Percentiles rank a stretch among this genome's conserved stretches.
phyloP scores from a whole-genome alignment of 2,113 vertebrate genomes.

The Caloenas nicobarica region DNA sequence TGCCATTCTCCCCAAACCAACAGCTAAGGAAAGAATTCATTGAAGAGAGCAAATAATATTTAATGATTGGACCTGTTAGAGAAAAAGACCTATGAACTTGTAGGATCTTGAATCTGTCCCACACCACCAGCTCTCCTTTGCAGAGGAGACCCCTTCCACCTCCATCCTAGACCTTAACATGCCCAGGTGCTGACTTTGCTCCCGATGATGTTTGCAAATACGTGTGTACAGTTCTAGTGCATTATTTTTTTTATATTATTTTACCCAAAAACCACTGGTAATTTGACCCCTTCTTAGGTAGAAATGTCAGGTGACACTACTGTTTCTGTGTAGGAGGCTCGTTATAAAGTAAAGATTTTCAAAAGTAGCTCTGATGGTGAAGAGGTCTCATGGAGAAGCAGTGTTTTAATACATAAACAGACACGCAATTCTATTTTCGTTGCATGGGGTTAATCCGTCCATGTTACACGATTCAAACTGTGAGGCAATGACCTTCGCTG shows the following conservation, averaged over 20 bases:
- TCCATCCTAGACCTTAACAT: not conserved
- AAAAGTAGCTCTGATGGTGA: not conserved
- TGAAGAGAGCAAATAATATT: not conserved
- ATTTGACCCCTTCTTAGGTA: not conserved
- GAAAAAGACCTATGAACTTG: not conserved
- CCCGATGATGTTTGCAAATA: not conserved
- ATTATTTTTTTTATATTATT: not conserved
- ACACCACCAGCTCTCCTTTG: fast-evolving
- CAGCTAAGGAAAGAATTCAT: not conserved
- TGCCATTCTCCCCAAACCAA: not conserved
- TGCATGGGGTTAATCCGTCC: not conserved
- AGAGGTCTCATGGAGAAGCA: not conserved
- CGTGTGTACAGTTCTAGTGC: fast-evolving
- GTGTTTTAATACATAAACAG: not conserved
- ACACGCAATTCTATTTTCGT: not conserved
- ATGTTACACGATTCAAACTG: not conserved
- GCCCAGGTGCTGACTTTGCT: not conserved
- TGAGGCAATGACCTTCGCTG: not conserved
- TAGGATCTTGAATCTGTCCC: not conserved
- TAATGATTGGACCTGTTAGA: not conserved
- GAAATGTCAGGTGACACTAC: not conserved
- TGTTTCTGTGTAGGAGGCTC: not conserved
- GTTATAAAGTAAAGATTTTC: not conserved
- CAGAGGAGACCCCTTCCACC: not conserved
- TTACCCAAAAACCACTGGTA: not conserved